Evolutionary conservation across 2,888 invertebrate species (phyloP).

Genomic region (Drosophila testacea): DNA sequence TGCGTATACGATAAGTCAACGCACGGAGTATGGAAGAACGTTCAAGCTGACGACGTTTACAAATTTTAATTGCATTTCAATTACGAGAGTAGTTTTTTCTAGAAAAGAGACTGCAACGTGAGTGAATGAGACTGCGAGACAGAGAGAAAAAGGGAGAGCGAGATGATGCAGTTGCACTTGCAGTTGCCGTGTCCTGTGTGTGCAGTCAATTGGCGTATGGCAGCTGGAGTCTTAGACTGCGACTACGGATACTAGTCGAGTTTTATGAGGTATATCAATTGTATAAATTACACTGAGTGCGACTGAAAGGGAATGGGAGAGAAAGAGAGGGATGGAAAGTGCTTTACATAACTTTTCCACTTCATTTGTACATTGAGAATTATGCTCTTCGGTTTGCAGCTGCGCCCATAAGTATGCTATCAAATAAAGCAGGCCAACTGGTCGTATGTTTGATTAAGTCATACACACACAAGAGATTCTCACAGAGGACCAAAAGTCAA

Average conservation of each 20-base stretch:
- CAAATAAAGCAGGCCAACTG: slow-evolving; percentile 17
- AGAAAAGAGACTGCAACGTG: slow-evolving; percentile 16
- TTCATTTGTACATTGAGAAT: slow-evolving; percentile 75
- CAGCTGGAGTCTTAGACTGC: slow-evolving; percentile 36
- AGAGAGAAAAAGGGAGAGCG: not conserved
- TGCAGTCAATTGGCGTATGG: slow-evolving; percentile 54
- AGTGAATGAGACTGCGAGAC: not conserved
- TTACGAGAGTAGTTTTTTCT: slow-evolving; percentile 76
- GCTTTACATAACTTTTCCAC: slow-evolving; percentile 68
- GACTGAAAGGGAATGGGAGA: not conserved
- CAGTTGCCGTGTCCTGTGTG: slow-evolving; percentile 46
- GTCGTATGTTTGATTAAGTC: slow-evolving; percentile 60
- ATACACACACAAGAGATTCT: not conserved
- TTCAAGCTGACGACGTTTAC: slow-evolving; percentile 57
- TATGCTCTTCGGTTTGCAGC: slow-evolving; percentile 44
- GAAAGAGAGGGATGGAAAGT: slow-evolving; percentile 1
- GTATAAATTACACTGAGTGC: slow-evolving; percentile 57
- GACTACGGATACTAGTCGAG: slow-evolving; percentile 21
- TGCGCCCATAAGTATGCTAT: slow-evolving; percentile 40
- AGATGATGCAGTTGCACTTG: slow-evolving; percentile 26
- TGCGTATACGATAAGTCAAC: slow-evolving; percentile 57
- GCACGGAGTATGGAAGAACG: slow-evolving; percentile 52
- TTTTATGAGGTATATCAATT: slow-evolving; percentile 65
- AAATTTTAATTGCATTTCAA: slow-evolving; percentile 84
- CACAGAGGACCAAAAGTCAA: slow-evolving; percentile 32